Evolutionary conservation across 2,113 vertebrate species (phyloP).

Genomic region (Tympanuchus pallidicinctus): DNA sequence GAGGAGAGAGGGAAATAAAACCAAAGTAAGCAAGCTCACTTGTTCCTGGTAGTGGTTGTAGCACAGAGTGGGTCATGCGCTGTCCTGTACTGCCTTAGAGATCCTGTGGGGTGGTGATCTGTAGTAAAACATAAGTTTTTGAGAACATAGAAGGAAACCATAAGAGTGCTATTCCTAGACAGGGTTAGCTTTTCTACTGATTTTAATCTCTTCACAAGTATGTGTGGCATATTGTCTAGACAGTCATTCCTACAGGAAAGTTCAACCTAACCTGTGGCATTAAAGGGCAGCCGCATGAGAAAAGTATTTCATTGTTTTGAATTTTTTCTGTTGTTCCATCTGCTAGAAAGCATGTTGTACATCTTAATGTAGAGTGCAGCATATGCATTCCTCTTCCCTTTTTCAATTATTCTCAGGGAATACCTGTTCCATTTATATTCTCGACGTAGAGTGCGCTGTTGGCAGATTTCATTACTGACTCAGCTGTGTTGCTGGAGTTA

Average conservation of each 20-base stretch:
- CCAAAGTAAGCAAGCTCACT: not conserved
- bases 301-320: not conserved
- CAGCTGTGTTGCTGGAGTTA: not conserved
- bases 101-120: not conserved
- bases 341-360: not conserved
- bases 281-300: not conserved
- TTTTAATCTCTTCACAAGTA: not conserved
- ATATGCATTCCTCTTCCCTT: not conserved
- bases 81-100: not conserved
- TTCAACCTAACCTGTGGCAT: not conserved
- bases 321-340: not conserved
- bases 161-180: not conserved
- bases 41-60: not conserved
- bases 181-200: not conserved
- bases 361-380: not conserved
- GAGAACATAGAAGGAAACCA: not conserved
- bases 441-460: accelerated
- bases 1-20: not conserved
- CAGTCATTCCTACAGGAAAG: not conserved
- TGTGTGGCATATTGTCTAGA: not conserved
- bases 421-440: not conserved
- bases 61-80: not conserved
- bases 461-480: not conserved
- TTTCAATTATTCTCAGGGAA: not conserved
- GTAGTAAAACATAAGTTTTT: not conserved